Percentiles rank a stretch among this genome's conserved stretches.
Conservation (phyloP, 2,888 invertebrate species). For the Pasiphila rectangulata region DNA sequence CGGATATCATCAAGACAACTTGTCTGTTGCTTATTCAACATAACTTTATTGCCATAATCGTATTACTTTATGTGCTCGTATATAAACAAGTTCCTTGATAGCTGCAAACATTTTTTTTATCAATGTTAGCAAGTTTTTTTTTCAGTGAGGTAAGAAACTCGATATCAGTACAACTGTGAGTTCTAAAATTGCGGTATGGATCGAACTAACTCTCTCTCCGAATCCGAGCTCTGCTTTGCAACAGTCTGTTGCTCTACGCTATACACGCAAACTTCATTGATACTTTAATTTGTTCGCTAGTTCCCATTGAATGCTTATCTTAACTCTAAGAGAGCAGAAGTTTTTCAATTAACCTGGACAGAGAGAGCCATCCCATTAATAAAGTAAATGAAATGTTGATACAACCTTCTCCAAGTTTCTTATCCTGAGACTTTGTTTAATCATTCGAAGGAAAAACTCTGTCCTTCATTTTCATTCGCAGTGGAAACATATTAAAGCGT, state of each 20-base stretch:
- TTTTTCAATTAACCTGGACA: slow-evolving; percentile 12
- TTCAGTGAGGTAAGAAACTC: no score
- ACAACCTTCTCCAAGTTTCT: not conserved
- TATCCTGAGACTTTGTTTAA: not conserved
- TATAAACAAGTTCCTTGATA: no score
- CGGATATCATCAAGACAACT: no score
- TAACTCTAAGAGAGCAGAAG: slow-evolving; percentile 6
- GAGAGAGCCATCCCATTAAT: not conserved
- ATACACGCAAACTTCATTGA: slow-evolving; percentile 47
- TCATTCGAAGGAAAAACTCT: no score
- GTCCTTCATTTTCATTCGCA: no score
- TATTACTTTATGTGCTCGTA: no score
- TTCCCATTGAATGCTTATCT: slow-evolving; percentile 17
- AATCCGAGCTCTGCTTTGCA: slow-evolving; percentile 53
- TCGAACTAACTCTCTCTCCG: slow-evolving; percentile 56
- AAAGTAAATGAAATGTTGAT: not conserved
- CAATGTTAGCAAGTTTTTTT: no score
- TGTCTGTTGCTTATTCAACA: no score
- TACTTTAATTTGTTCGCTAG: slow-evolving; percentile 41
- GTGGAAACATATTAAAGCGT: no score
- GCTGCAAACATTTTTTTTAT: no score
- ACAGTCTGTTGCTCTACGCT: slow-evolving; percentile 48
- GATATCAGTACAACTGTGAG: not conserved
- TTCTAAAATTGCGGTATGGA: slow-evolving; percentile 1
- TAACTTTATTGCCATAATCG: no score